These are phyloP conservation scores for Nannoperca australis DNA, from an alignment of 2,797 vertebrate genomes.

Conservation along the genomic window DNA sequence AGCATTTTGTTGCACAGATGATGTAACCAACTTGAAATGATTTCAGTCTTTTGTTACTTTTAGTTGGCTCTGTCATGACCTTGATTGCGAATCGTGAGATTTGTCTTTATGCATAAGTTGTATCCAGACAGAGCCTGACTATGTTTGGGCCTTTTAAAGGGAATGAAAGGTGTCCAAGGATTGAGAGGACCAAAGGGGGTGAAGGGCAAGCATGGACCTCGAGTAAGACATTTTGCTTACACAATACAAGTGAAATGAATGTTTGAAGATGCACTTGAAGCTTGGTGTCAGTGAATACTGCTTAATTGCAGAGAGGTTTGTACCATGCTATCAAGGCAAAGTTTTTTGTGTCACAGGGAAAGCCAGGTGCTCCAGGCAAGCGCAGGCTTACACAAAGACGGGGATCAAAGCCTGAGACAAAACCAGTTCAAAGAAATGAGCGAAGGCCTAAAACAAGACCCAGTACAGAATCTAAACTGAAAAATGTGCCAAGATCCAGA, in stretches of 20 bases:
- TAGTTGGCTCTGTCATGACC: background rate
- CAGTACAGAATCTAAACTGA: background rate
- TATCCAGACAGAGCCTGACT: background rate
- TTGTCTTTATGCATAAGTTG: background rate
- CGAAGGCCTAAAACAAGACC: conserved; percentile 19
- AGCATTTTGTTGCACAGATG: background rate
- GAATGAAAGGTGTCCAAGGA: conserved; percentile 72
- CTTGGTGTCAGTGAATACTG: background rate
- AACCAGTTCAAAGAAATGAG: conserved; percentile 5
- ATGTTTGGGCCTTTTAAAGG: conserved; percentile 61
- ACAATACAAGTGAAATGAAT: background rate
- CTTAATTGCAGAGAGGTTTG: background rate
- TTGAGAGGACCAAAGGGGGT: conserved; percentile 73
- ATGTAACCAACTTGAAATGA: background rate
- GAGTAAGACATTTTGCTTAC: conserved; percentile 68
- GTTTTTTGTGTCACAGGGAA: conserved; percentile 73
- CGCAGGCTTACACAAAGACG: conserved; percentile 17
- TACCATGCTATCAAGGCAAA: background rate
- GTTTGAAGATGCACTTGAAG: background rate
- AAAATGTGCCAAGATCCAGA: background rate
- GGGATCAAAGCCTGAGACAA: conserved; percentile 18
- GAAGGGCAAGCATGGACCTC: conserved; percentile 78
- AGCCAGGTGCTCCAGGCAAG: conserved; percentile 72
- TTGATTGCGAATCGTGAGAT: background rate
- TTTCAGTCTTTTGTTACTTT: background rate